Conservation (phyloP, 2,113 vertebrate genomes). For the Podarcis muralis region DNA sequence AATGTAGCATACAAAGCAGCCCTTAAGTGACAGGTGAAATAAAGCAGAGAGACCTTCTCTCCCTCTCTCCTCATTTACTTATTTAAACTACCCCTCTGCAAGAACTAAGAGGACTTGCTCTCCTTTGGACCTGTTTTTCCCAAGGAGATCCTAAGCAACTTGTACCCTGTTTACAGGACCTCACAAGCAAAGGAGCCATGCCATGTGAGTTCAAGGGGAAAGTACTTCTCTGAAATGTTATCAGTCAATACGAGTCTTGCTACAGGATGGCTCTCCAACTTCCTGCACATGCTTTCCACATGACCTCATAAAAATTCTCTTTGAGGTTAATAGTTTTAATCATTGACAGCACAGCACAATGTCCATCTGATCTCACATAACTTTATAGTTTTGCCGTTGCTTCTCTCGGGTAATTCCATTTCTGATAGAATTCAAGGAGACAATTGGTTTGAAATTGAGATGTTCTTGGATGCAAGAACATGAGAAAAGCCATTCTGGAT, state of each 20-base stretch:
- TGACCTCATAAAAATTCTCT: not conserved
- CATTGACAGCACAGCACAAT: slow-evolving; percentile 6
- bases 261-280: not conserved
- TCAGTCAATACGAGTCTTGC: not conserved
- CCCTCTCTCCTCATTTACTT: not conserved
- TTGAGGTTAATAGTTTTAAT: not conserved
- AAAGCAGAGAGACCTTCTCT: not conserved
- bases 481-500: no score
- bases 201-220: not conserved
- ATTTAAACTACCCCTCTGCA: not conserved
- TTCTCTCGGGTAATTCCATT: not conserved
- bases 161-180: fast-evolving
- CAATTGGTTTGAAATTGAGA: not conserved
- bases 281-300: not conserved
- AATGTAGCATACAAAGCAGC: not conserved
- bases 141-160: not conserved
- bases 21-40: not conserved
- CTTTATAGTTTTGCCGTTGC: not conserved
- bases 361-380: not conserved
- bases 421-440: not conserved
- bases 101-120: not conserved
- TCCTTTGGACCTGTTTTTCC: not conserved
- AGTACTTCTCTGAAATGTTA: not conserved
- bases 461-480: not conserved
- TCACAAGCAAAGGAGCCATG: not conserved